Conservation (phyloP, 2,888 invertebrate species). For the Uropetala carovei region DNA sequence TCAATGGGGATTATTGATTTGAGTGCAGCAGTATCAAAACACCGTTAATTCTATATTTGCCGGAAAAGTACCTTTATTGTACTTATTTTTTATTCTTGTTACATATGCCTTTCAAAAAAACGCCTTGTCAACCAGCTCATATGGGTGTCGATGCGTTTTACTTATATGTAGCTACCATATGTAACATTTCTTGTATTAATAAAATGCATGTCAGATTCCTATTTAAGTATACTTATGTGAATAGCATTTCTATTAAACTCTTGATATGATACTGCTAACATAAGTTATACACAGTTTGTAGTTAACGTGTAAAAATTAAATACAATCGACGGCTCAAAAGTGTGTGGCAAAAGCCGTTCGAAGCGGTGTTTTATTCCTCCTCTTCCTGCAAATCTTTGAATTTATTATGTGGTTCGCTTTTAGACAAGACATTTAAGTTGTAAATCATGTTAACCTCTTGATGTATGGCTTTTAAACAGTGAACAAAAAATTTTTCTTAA, state of each 20-base stretch:
- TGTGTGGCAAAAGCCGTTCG: not conserved
- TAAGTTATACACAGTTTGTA: not conserved
- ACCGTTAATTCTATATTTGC: not conserved
- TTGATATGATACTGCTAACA: not conserved
- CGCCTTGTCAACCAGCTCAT: not conserved
- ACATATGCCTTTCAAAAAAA: constrained; percentile 24
- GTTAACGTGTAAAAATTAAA: not conserved
- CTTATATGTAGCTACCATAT: constrained; percentile 15
- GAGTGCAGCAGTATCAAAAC: constrained; percentile 3
- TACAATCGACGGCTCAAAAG: not conserved
- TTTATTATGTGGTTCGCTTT: too few relatives aligned
- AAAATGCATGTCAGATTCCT: constrained; percentile 27
- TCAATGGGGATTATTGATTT: not conserved
- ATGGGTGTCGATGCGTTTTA: not conserved
- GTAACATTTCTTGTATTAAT: constrained; percentile 31
- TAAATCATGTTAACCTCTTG: too few relatives aligned
- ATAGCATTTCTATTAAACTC: not conserved
- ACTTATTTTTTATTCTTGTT: constrained; percentile 32
- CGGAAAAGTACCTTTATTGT: not conserved
- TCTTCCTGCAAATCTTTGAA: too few relatives aligned
- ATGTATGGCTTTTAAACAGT: too few relatives aligned
- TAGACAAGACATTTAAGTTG: too few relatives aligned
- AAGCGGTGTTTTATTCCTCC: too few relatives aligned
- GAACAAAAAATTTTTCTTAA: too few relatives aligned
- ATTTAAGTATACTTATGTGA: not conserved